A percentile compares a stretch with the other conserved stretches of the same genome.
Evolutionary conservation across 2,888 invertebrate species (phyloP).

Genomic region (Diabrotica balteata): DNA sequence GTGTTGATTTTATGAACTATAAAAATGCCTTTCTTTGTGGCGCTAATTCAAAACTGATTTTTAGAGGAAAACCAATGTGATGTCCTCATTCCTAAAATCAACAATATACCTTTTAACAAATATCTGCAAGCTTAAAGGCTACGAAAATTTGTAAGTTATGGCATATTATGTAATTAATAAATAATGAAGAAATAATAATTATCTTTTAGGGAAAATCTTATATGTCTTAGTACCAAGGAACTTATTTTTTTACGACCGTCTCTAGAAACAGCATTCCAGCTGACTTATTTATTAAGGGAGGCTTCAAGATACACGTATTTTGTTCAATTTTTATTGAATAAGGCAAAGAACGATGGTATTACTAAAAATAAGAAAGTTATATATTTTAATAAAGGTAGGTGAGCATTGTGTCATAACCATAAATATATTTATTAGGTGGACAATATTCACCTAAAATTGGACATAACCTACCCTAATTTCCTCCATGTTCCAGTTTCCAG

Average conservation of each 20-base stretch:
- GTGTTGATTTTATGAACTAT: not conserved
- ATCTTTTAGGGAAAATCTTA: conserved; percentile 33
- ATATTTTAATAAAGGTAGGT: conserved; percentile 47
- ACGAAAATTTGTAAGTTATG: conserved; percentile 36
- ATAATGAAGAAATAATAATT: not conserved
- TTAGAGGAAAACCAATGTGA: conserved; percentile 42
- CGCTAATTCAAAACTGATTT: conserved; percentile 28
- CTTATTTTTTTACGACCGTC: conserved; percentile 42
- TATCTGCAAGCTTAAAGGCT: conserved; percentile 35
- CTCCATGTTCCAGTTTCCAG: too few species aligned
- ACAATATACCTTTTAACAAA: conserved; percentile 41
- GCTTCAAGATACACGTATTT: conserved; percentile 41
- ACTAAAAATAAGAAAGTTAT: conserved; percentile 39
- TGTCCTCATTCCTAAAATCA: conserved; percentile 42
- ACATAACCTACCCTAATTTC: too few species aligned
- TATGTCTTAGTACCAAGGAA: conserved; percentile 41
- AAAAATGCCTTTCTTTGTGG: not conserved
- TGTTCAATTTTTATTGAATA: conserved; percentile 45
- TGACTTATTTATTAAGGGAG: conserved; percentile 43
- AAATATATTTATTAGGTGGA: too few species aligned
- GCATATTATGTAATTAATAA: conserved; percentile 12
- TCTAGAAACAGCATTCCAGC: conserved; percentile 34
- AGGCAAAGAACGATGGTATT: conserved; percentile 29
- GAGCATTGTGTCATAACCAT: too few species aligned
- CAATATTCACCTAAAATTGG: too few species aligned